Evolutionary conservation across 2,888 invertebrate species (phyloP), one percentile per base, ranked within the genome.

Genomic region (Mesopsocus fuscifrons): DNA sequence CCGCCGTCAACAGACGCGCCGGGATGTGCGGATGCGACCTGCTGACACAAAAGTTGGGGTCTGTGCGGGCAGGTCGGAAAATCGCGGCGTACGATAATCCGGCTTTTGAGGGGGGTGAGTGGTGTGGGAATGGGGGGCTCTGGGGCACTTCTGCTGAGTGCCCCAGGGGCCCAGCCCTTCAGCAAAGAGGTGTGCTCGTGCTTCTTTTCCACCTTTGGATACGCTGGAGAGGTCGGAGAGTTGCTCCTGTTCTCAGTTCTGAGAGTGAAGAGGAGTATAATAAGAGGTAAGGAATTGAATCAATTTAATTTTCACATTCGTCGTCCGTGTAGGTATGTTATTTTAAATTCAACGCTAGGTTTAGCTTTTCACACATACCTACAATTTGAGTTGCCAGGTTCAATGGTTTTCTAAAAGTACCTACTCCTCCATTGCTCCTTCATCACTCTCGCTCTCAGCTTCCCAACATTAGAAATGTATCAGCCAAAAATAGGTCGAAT

Each of bases 21-120:
- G n/a, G n/a, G n/a, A 34, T 34, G 34, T 34, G 34, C 34, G 34
- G 34, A 8, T 34, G 34, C 18, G 34, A 34, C 6, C 8, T 34
- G 6, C 18, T 34, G 8, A 6, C 8, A 34, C 6, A 9, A 13
- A 34, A 34, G 15, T 34, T 13, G 8, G 26, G 26, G 6, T 9
- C 8, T 15, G n/a, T n/a, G n/a, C n/a, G n/a, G n/a, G n/a, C n/a
- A n/a, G n/a, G n/a, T n/a, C 8, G 34, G 15, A 34, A 34, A 8
- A 15, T 34, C 34, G 34, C 13, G 6, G 34, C 18, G 8, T 34
- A 34, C 18, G 34, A 34, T 15, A 34, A 34, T 34, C 8, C 8
- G 8, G 34, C 16, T 13, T 34, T 34, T 34, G 34, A 34, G 15
- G 34, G 18, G 8, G 6, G 9, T 17, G 34, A 34, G 15, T n/a